Evolutionary conservation across 2,113 vertebrate genomes (phyloP).

Genomic region (Chrysemys picta): DNA sequence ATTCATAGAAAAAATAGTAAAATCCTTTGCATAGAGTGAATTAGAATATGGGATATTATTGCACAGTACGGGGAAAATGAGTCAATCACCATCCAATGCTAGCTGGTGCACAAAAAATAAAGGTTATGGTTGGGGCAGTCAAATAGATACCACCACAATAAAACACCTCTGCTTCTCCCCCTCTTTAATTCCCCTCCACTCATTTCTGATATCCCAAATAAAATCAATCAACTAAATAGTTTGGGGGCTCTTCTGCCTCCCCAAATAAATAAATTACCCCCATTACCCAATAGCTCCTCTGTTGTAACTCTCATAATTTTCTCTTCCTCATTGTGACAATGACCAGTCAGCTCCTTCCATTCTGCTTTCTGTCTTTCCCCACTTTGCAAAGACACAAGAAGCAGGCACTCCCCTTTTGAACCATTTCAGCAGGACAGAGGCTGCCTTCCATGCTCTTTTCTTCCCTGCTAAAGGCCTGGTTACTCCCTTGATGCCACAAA

Average conservation of each 20-base stretch:
- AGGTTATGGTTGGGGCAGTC: too few species aligned
- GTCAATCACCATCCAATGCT: neutral
- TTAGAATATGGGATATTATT: neutral
- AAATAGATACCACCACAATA: too few species aligned
- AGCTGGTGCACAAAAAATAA: too few species aligned
- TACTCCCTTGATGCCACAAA: neutral
- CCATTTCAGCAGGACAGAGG: neutral
- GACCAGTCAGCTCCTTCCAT: neutral
- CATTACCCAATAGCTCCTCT: neutral
- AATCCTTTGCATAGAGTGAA: neutral
- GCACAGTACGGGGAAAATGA: neutral
- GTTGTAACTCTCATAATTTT: neutral
- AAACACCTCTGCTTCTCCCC: too few species aligned
- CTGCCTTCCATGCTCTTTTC: neutral
- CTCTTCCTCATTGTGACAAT: neutral
- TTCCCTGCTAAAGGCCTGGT: neutral
- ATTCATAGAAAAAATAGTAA: too few species aligned
- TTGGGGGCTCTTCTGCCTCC: neutral
- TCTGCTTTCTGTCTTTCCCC: neutral
- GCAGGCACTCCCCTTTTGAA: neutral
- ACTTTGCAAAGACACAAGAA: neutral
- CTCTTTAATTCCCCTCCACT: too few species aligned
- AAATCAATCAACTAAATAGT: neutral
- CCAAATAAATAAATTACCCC: neutral
- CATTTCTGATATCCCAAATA: neutral